phyloP scores from a whole-genome alignment of 2,113 vertebrate species.

The Erythrolamprus reginae region DNA sequence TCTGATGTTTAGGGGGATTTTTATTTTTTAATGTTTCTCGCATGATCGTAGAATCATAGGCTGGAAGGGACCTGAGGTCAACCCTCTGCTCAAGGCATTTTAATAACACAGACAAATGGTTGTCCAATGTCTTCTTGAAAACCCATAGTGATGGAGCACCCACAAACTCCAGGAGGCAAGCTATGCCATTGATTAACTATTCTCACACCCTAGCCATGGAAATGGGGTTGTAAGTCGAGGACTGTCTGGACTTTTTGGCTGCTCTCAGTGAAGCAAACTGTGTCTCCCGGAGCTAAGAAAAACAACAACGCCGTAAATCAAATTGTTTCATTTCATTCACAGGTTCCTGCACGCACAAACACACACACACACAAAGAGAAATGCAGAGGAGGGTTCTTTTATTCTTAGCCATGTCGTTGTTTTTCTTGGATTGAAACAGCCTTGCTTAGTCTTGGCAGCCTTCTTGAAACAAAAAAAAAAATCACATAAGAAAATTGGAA shows the following conservation, averaged over 20 bases:
- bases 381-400: neutral
- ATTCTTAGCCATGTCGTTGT: constrained; percentile 4
- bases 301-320: neutral
- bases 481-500: neutral
- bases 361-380: neutral
- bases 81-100: neutral
- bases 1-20: too few relatives aligned
- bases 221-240: neutral
- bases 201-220: neutral
- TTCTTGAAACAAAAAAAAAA: neutral
- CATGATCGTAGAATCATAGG: neutral
- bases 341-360: neutral
- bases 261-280: neutral
- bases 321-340: neutral
- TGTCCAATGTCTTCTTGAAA: too few relatives aligned
- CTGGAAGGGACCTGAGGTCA: neutral
- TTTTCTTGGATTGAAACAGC: neutral
- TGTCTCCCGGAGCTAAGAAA: neutral
- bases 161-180: too few relatives aligned
- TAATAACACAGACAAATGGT: neutral
- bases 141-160: too few relatives aligned
- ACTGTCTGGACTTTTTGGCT: neutral
- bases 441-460: neutral
- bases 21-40: too few relatives aligned
- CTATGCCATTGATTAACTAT: neutral